Base-by-base conservation (phyloP, 2,888 invertebrate genomes). In the Danaus chrysippus region DNA sequence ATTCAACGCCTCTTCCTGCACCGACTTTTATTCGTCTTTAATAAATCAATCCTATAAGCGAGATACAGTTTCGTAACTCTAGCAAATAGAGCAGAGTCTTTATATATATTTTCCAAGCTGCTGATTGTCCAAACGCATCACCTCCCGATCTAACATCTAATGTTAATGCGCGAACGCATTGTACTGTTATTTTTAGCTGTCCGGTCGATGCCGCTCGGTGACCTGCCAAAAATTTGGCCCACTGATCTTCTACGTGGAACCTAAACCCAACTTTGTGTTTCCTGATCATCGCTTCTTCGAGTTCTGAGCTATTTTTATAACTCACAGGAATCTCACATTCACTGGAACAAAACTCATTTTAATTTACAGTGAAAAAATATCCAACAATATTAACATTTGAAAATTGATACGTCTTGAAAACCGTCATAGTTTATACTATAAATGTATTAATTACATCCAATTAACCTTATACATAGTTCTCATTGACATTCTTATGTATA, bases 201-300 rank as follows among this genome's bases (percentile, higher is more conserved):
- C 61, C 65, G 69, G 73, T 66, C 65, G 70, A 65, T 70, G 67
- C 70, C 72, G 73, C 75, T 57, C 68, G 74, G 71, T 78, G 86
- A 80, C 86, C 85, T 88, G 89, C 89, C 89, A 88, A 88, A 76
- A 77, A 86, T 86, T 77, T 79, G 84, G 69, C 83, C 85, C 79
- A 87, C 76, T 88, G 84, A 83, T 84, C 87, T 87, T 84, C 81
- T 81, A 49, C 56, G 57, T 54, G 54, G 58, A 53, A 57, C 58
- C 54, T 57, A 67, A 66, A 66, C 63, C 62, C 54, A 52, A 58
- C 65, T 61, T 58, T 58, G 56, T 60, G 64, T 67, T 68, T 68
- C 64, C 66, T 56, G 58, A 63, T 59, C 17, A 3, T 49, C 49
- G 49, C 17, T 17, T 43, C 43, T 15, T 13, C 15, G 17, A 17